phyloP scores from a whole-genome alignment of 1,140 invertebrate species.

The Solenopsis invicta region DNA sequence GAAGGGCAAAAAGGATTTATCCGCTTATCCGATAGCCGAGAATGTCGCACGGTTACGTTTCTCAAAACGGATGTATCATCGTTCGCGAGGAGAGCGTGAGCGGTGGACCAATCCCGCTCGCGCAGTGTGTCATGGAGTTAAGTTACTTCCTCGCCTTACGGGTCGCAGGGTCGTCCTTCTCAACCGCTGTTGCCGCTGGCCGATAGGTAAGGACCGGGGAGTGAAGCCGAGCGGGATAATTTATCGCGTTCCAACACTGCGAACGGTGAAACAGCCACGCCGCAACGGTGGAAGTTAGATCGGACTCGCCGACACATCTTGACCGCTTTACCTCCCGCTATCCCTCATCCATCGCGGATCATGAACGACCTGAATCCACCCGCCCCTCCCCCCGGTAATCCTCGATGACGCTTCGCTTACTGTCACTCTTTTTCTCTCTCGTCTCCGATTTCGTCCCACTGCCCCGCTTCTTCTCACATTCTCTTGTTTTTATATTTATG shows the following conservation, averaged over 20 bases:
- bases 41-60: constrained; percentile 4
- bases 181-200: not conserved
- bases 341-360: not conserved
- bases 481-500: not conserved
- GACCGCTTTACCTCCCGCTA: not conserved
- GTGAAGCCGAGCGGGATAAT: constrained; percentile 27
- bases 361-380: not conserved
- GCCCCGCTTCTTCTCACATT: not conserved
- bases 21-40: constrained; percentile 37
- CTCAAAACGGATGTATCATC: constrained; percentile 6
- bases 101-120: not conserved
- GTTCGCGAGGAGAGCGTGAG: not conserved
- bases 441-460: not conserved
- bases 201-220: not conserved
- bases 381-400: not conserved
- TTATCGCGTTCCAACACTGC: constrained; percentile 55
- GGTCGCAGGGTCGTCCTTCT: constrained; percentile 62
- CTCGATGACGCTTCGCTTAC: not conserved
- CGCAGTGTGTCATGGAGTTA: constrained; percentile 59
- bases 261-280: constrained; percentile 54
- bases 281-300: constrained; percentile 22
- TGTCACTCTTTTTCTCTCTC: too few species aligned
- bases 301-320: constrained; percentile 18
- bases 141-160: constrained; percentile 63
- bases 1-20: constrained; percentile 29